Evolutionary conservation across 2,888 invertebrate genomes (phyloP).

Genomic region (Cistogaster globosa): DNA sequence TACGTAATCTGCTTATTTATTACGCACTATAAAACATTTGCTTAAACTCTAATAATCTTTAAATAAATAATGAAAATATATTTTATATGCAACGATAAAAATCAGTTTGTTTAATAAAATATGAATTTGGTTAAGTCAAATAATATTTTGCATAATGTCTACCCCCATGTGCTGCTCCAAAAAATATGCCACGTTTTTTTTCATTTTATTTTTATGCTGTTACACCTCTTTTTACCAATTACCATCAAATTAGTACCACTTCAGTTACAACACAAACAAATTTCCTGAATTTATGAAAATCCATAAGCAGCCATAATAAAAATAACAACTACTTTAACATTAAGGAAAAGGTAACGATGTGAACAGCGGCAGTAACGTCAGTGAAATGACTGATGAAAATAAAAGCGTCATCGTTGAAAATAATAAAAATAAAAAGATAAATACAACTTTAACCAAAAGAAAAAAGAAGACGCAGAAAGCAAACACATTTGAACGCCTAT

Average conservation of each 20-base stretch:
- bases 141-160: constrained; percentile 65
- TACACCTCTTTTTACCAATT: constrained; percentile 65
- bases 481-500: constrained; percentile 38
- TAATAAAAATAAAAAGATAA: constrained; percentile 33
- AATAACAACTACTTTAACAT: constrained; percentile 36
- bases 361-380: constrained; percentile 22
- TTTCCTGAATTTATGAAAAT: constrained; percentile 61
- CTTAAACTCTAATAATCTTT: constrained; percentile 20
- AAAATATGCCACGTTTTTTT: constrained; percentile 62
- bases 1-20: constrained; percentile 39
- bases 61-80: constrained; percentile 3
- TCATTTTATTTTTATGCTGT: constrained; percentile 39
- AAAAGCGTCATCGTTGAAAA: constrained; percentile 26
- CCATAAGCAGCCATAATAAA: constrained; percentile 63
- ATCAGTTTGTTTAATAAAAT: constrained; percentile 4
- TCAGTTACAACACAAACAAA: constrained; percentile 56
- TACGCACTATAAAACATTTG: neutral
- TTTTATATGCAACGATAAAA: neutral
- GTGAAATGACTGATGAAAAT: constrained; percentile 44
- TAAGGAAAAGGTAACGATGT: constrained; percentile 31
- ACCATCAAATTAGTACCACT: constrained; percentile 69
- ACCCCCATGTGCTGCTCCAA: neutral
- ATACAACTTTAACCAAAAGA: neutral
- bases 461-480: constrained; percentile 3
- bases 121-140: constrained; percentile 44